These are phyloP conservation scores for Boloria selene DNA, from an alignment of 2,888 invertebrate genomes.

Conservation along the genomic window DNA sequence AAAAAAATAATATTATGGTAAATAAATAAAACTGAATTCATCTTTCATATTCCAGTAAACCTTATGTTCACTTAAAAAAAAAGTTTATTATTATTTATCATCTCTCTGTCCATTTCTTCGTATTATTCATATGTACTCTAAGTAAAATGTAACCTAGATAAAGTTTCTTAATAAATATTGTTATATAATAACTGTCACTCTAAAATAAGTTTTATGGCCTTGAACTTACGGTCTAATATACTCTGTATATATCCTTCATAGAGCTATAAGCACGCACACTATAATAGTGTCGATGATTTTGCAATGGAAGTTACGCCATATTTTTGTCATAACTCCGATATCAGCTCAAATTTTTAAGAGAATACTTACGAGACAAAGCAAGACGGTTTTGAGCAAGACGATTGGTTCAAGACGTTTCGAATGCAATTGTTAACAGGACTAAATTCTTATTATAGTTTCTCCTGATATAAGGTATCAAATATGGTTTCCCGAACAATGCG, in stretches of 20 bases:
- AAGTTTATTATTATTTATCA: conserved; percentile 7
- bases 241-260: conserved; percentile 47
- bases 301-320: conserved; percentile 51
- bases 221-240: conserved; percentile 52
- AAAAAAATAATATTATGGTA: conserved; percentile 5
- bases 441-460: no score
- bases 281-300: conserved; percentile 40
- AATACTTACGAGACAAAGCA: neutral
- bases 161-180: conserved; percentile 32
- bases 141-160: conserved; percentile 27
- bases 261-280: conserved; percentile 67
- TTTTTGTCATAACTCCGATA: neutral
- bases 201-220: conserved; percentile 49
- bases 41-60: neutral
- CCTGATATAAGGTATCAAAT: no score
- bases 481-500: no score
- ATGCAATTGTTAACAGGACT: neutral
- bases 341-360: neutral
- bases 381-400: no score
- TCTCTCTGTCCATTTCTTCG: conserved; percentile 26
- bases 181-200: conserved; percentile 36
- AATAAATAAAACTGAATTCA: neutral
- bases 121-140: conserved; percentile 22
- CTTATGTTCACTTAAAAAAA: neutral
- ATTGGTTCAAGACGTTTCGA: neutral